Evolutionary conservation across 2,888 invertebrate species (phyloP).

Genomic region (Chaitophorus viminalis): DNA sequence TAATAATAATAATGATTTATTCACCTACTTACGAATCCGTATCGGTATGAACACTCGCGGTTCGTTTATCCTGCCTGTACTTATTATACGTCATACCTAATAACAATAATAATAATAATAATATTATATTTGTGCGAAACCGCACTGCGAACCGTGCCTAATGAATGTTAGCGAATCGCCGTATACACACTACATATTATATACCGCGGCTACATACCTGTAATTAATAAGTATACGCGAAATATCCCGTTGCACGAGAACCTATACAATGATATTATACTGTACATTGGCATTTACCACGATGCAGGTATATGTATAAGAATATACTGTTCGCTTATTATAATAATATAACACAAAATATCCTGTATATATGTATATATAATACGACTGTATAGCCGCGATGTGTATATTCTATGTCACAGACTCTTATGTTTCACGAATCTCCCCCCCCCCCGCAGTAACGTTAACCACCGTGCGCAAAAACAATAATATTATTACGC

Average conservation of each 20-base stretch:
- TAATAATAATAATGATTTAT: not conserved
- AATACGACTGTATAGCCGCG: too few species aligned
- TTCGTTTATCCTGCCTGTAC: not conserved
- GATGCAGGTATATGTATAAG: not conserved
- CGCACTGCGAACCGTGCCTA: not conserved
- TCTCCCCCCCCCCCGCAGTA: too few species aligned
- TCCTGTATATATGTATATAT: too few species aligned
- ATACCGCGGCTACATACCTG: not conserved
- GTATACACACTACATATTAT: not conserved
- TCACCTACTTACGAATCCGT: constrained; percentile 12
- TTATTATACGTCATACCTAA: too few species aligned
- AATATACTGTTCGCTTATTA: not conserved
- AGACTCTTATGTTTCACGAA: too few species aligned
- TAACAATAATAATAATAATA: too few species aligned
- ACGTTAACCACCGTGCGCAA: not conserved
- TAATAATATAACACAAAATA: not conserved
- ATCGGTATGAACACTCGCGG: not conserved
- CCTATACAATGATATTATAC: not conserved
- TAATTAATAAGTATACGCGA: not conserved
- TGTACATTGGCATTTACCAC: not conserved
- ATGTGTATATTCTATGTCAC: not conserved
- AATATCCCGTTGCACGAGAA: constrained; percentile 25
- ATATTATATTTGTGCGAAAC: too few species aligned
- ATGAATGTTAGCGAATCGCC: constrained; percentile 15
- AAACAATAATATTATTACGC: not conserved